Conservation (phyloP, 2,888 invertebrate species). For the Pterostichus niger region DNA sequence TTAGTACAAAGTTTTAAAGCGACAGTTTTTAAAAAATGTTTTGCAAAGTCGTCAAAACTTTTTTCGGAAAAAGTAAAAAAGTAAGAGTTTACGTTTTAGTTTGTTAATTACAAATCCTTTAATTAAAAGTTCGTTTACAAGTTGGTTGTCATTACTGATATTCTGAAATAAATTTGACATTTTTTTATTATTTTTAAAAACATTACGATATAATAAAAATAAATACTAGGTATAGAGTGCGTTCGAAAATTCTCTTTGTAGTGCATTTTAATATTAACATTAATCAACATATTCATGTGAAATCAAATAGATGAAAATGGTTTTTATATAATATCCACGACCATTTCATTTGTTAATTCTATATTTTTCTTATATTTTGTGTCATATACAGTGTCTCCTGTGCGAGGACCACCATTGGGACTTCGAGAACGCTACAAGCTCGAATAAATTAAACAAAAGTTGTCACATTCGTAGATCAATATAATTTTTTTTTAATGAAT, state of each 20-base stretch:
- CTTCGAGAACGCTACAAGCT: too few species aligned
- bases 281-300: too few species aligned
- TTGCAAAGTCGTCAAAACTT: constrained; percentile 42
- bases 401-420: too few species aligned
- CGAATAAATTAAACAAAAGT: too few species aligned
- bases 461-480: too few species aligned
- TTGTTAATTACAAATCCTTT: constrained; percentile 50
- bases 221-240: neutral
- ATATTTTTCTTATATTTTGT: too few species aligned
- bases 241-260: neutral
- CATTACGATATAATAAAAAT: neutral
- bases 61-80: constrained; percentile 31
- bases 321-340: too few species aligned
- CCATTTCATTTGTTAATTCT: too few species aligned
- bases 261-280: neutral
- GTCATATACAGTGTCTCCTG: too few species aligned
- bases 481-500: too few species aligned
- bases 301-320: too few species aligned
- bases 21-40: constrained; percentile 48
- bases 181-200: constrained; percentile 17
- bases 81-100: constrained; percentile 47
- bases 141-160: constrained; percentile 36
- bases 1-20: constrained; percentile 37
- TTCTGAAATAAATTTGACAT: constrained; percentile 29
- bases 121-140: constrained; percentile 45